Evolutionary conservation across 2,888 invertebrate species (phyloP).

Genomic region (Alsophila aescularia): DNA sequence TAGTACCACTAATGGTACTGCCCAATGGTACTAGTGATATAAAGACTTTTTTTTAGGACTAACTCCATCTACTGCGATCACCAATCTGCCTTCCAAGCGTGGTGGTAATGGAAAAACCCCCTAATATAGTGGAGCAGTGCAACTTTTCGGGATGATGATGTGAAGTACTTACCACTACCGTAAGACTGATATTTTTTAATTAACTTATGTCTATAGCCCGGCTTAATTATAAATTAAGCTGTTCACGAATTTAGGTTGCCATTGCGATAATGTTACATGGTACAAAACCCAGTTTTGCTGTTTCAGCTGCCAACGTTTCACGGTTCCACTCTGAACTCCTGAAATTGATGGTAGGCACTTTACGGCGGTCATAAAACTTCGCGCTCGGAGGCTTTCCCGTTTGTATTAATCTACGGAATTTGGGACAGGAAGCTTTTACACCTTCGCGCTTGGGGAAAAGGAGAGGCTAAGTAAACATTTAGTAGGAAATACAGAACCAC

Average conservation of each 20-base stretch:
- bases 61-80: too few species aligned
- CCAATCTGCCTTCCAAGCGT: too few species aligned
- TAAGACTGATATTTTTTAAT: too few species aligned
- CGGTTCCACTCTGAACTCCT: conserved; percentile 32
- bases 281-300: background rate
- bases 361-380: conserved; percentile 45
- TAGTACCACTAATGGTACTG: too few species aligned
- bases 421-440: conserved; percentile 32
- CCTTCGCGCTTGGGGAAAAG: conserved; percentile 25
- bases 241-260: background rate
- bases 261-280: background rate
- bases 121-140: too few species aligned
- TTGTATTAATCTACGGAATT: conserved; percentile 45
- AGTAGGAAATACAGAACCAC: background rate
- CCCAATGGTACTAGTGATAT: too few species aligned
- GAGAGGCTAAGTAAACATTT: conserved; percentile 3
- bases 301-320: conserved; percentile 28
- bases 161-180: too few species aligned
- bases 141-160: too few species aligned
- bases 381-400: conserved; percentile 35
- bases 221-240: too few species aligned
- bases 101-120: too few species aligned
- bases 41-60: too few species aligned
- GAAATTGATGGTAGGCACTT: conserved; percentile 43
- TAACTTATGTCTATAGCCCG: too few species aligned